Evolutionary conservation across 2,113 vertebrate species (phyloP).

Genomic region (Microtus ochrogaster): DNA sequence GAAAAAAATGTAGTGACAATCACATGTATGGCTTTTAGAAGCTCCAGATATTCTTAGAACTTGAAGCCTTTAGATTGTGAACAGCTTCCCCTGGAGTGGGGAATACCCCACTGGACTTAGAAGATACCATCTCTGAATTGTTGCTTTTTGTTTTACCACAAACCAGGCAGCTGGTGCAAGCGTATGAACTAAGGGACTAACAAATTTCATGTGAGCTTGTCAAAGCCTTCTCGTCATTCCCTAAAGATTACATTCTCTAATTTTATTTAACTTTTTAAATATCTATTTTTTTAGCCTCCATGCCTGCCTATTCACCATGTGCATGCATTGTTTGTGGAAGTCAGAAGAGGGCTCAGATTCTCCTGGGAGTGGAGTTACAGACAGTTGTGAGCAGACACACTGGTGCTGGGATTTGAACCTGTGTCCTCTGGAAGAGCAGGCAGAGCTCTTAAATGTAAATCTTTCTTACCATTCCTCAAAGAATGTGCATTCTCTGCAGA

Average conservation of each 20-base stretch:
- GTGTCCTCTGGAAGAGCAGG: neutral
- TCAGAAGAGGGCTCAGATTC: neutral
- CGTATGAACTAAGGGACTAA: neutral
- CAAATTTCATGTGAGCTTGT: neutral
- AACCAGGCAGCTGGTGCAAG: neutral
- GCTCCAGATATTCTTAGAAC: constrained; percentile 5
- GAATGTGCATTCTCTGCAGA: neutral
- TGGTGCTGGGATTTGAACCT: neutral
- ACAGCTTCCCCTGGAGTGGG: neutral
- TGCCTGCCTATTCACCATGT: neutral
- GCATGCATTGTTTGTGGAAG: neutral
- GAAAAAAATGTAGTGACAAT: neutral
- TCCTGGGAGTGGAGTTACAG: neutral
- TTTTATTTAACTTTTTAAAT: neutral
- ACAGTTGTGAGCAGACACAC: neutral
- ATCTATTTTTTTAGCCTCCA: neutral
- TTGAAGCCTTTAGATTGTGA: constrained; percentile 41
- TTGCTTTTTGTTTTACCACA: neutral
- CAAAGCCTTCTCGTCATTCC: neutral
- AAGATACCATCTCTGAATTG: neutral
- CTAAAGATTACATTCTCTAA: neutral
- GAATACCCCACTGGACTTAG: neutral
- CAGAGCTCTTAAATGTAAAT: neutral
- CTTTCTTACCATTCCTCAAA: neutral
- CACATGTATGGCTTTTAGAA: neutral